phyloP scores from a whole-genome alignment of 2,888 invertebrate genomes.

The Papilio protenor region DNA sequence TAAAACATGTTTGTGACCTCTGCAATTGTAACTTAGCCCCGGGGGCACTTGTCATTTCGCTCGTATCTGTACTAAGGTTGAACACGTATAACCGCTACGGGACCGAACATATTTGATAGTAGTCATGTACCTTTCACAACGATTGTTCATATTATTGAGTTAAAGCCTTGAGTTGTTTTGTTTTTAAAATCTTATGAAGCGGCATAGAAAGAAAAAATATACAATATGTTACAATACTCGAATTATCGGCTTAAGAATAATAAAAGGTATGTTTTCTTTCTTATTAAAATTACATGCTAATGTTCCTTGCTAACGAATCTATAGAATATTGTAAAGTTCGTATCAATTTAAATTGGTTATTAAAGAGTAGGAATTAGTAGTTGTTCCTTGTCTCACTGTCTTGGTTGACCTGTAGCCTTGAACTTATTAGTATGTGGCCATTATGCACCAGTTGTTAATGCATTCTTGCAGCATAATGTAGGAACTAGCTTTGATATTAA shows the following conservation, averaged over 20 bases:
- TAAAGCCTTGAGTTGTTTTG: slow-evolving; percentile 3
- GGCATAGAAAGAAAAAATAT: neutral
- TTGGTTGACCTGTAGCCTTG: slow-evolving; percentile 19
- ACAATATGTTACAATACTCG: neutral
- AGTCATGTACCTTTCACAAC: slow-evolving; percentile 10
- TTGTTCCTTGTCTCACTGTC: neutral
- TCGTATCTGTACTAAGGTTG: slow-evolving; percentile 32
- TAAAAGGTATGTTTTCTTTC: slow-evolving; percentile 9
- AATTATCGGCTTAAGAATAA: neutral
- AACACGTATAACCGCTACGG: slow-evolving; percentile 19
- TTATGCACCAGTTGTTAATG: neutral
- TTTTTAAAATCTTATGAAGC: slow-evolving; percentile 15
- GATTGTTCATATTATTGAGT: neutral
- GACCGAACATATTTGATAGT: neutral
- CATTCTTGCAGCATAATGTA: neutral
- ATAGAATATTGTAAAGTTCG: neutral
- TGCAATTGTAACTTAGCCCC: slow-evolving; percentile 26
- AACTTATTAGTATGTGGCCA: slow-evolving; percentile 6
- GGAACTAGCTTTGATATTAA: too few relatives aligned
- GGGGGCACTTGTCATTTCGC: slow-evolving; percentile 23
- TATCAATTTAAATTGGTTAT: neutral
- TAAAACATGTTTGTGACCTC: slow-evolving; percentile 27
- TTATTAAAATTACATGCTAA: neutral
- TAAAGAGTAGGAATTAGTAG: neutral
- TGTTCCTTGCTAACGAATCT: neutral